Evolutionary conservation across 2,797 vertebrate genomes (phyloP), one percentile per base, ranked within the genome.

Genomic region (Phoebastria nigripes): DNA sequence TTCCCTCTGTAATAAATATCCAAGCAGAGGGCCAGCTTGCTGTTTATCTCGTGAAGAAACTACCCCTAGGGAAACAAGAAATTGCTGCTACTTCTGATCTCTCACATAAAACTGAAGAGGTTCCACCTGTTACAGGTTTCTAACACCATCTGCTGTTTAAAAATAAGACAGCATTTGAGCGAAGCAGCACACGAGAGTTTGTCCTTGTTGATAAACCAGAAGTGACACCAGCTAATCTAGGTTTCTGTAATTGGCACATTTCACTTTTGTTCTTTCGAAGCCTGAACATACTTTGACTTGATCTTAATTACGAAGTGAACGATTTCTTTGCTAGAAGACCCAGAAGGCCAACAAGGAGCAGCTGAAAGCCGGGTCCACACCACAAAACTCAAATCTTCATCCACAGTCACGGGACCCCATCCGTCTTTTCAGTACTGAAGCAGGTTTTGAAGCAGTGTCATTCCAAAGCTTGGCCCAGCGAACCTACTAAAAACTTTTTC

Each of bases 111-210:
- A 91, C 89, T 35, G 89, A 94, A 95, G 93, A 94, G 77, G 76
- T 90, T 93, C 94, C 95, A 95, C 97, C 96, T 98, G 97, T 94
- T 92, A 95, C 96, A 97, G 97, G 97, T 90, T 97, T 97, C 70
- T 91, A 73, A 96, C 97, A 98, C 98, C 98, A 98, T 96, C 98
- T 98, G 97, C 97, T 97, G 98, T 97, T 95, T 94, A 79, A 94
- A 97, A 89, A 71, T 58, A 93, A 96, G 97, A 98, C 90, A 94
- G 66, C 97, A 97, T 37, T 87, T 67, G 91, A 89, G 86, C 91
- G 47, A 14, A 31, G 65, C 74, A 47, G 80, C 82, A n/a, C 69
- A 3, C 0, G 5, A 26, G 84, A 65, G 63, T 20, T 41, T 26
- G n/a, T 6, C 12, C 54, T 70, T 15, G 65, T 49, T 80, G 73